Conservation (phyloP, 2,797 vertebrate genomes). For the Chloroceryle amazona region DNA sequence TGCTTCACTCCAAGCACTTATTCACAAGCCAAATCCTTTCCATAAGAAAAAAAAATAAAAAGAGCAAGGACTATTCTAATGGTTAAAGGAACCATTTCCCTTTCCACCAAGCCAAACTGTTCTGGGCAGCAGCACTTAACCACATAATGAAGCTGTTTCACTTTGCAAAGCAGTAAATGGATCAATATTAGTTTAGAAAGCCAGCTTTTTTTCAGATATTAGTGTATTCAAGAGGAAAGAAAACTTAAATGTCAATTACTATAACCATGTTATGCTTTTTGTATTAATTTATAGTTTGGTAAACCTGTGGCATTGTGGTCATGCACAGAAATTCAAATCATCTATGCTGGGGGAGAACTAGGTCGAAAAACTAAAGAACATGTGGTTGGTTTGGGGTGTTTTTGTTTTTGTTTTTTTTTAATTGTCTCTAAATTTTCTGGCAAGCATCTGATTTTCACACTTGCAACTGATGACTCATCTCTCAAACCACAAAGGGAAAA, state of each 20-base stretch:
- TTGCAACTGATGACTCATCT: neutral
- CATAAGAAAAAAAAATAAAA: neutral
- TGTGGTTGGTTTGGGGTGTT: too few species aligned
- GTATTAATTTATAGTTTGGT: neutral
- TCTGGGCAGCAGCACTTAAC: neutral
- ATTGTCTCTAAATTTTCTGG: neutral
- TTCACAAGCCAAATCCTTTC: neutral
- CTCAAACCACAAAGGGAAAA: constrained; percentile 4
- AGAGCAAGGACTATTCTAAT: neutral
- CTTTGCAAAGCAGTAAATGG: neutral
- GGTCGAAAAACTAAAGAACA: neutral
- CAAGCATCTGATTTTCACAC: neutral
- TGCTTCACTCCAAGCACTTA: neutral
- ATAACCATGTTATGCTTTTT: neutral
- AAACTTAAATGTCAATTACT: neutral
- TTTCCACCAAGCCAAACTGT: neutral
- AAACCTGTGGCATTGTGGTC: neutral
- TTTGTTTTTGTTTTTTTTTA: neutral
- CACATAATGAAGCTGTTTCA: neutral
- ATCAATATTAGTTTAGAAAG: neutral
- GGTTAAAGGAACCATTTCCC: neutral
- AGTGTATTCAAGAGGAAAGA: neutral
- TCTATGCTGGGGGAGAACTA: neutral
- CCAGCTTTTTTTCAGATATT: neutral
- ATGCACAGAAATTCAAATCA: neutral